These are phyloP conservation scores for Catharus ustulatus DNA, from an alignment of 2,797 vertebrate species.

Conservation along the genomic window DNA sequence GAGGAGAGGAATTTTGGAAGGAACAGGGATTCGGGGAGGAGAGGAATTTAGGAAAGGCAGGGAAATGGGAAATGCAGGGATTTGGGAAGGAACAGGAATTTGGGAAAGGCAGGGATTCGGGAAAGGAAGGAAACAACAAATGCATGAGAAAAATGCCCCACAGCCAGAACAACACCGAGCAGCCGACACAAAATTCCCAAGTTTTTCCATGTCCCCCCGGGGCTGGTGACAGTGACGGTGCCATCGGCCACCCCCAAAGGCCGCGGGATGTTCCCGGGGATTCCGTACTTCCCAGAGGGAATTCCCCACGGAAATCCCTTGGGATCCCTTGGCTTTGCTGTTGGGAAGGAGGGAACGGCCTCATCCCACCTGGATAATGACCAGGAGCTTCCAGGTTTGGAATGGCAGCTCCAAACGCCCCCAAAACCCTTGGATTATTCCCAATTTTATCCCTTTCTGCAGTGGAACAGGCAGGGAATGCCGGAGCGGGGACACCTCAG, in stretches of 20 bases:
- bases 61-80: fast-evolving
- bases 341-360: fast-evolving
- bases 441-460: not conserved
- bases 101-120: not conserved
- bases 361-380: not conserved
- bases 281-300: not conserved
- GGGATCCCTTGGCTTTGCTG: not conserved
- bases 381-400: not conserved
- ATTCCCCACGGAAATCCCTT: fast-evolving
- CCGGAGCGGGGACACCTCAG: fast-evolving
- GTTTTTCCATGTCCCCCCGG: not conserved
- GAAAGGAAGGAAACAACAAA: not conserved
- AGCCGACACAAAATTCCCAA: not conserved
- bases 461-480: fast-evolving
- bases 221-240: not conserved
- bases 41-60: fast-evolving
- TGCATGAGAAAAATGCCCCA: constrained; percentile 12
- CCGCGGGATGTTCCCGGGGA: not conserved
- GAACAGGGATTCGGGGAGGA: too few relatives aligned
- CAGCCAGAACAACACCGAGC: constrained; percentile 11
- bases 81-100: too few relatives aligned
- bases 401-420: fast-evolving
- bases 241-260: not conserved
- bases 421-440: fast-evolving
- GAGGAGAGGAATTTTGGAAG: not conserved